Evolutionary conservation across 2,797 vertebrate genomes (phyloP), one percentile per base, ranked within the genome.

Genomic region (Anolis apletophallus): DNA sequence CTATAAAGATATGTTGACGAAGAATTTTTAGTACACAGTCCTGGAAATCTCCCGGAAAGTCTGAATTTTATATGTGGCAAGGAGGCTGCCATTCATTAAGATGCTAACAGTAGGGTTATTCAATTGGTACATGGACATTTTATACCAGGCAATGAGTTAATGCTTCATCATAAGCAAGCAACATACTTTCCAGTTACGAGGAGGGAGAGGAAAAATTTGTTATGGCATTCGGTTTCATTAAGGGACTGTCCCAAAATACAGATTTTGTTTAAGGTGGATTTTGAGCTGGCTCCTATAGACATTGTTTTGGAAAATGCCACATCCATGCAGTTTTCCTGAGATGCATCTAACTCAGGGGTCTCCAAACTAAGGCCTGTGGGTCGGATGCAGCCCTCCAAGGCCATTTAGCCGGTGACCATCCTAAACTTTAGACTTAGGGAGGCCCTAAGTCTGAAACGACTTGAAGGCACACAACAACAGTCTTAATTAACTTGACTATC

Each of bases 31-130:
- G 54, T 80, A 83, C 80, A 83, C 84, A 93, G 73, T 90, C 86
- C 55, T 95, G 80, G 81, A 93, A 92, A 92, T 90, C 92, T 93
- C 87, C 55, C 86, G 91, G 88, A 86, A 73, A 11, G 46, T 46
- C 52, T 76, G 29, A 50, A 69, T 77, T 23, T n/a, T 81, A 34
- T 55, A 75, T 68, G 59, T 75, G 29, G 72, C 34, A 64, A 91
- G 92, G 75, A 88, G 91, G 82, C 88, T 91, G 87, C 92, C 88
- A 91, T 94, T 93, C 91, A 90, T 92, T 94, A 0, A 88, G 0
- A 34, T 85, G 36, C 68, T 94, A 91, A 90, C 87, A 68, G 83
- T 83, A 81, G 71, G 77, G 87, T 91, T 91, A 88, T 92, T 92
- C 85, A 92, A 81, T 59, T 85, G 85, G 76, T 91, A 88, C 88